phyloP scores from a whole-genome alignment of 2,888 invertebrate genomes.

The Tanaodytes sp. region DNA sequence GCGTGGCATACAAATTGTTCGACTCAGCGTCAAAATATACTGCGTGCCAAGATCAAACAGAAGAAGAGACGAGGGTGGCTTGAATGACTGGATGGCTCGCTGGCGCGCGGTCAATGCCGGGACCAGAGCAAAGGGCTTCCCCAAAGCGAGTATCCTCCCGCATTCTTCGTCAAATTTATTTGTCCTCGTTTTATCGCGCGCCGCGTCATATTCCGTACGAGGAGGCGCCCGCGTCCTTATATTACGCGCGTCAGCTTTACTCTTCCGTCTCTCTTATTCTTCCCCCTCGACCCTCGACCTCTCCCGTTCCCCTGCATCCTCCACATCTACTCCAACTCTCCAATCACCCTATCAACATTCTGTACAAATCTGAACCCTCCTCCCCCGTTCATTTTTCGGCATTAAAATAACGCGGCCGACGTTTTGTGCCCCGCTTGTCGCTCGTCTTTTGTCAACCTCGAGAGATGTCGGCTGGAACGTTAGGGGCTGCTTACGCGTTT shows the following conservation, averaged over 20 bases:
- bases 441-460: conserved; percentile 34
- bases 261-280: conserved; percentile 9
- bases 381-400: conserved; percentile 7
- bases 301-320: conserved; percentile 2
- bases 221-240: conserved; percentile 35
- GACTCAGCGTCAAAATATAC: conserved; percentile 73
- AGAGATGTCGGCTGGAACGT: conserved; percentile 25
- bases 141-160: conserved; percentile 49
- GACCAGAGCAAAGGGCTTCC: conserved; percentile 51
- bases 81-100: conserved; percentile 55
- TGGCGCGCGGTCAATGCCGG: conserved; percentile 55
- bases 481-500: conserved; percentile 37
- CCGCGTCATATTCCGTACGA: conserved; percentile 43
- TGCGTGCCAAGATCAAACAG: conserved; percentile 72
- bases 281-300: conserved; percentile 27
- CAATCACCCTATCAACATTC: too few relatives aligned
- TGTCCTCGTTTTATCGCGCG: conserved; percentile 55
- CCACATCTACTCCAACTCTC: too few relatives aligned
- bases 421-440: conserved; percentile 26
- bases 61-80: conserved; percentile 66
- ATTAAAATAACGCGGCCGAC: conserved; percentile 28
- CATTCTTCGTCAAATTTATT: conserved; percentile 55
- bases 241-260: conserved; percentile 32
- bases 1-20: conserved; percentile 73
- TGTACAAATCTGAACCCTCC: too few relatives aligned